Evolutionary conservation across 1,140 invertebrate genomes (phyloP).

Genomic region (Lepidurus arcticus): DNA sequence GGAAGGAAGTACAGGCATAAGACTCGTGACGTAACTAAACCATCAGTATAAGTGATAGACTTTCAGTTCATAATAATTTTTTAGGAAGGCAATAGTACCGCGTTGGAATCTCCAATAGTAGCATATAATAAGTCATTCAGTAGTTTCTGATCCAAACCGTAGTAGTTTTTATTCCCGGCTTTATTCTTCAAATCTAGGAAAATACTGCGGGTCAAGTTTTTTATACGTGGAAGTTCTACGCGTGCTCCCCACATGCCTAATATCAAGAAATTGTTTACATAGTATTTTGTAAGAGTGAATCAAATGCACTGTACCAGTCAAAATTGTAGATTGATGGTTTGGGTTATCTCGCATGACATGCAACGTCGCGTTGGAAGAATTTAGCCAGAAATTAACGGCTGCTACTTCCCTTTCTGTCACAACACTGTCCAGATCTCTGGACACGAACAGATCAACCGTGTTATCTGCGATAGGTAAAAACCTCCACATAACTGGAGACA

Average conservation of each 20-base stretch:
- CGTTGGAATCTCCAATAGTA: neutral
- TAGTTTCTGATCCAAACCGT: neutral
- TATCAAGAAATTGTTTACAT: slow-evolving; percentile 18
- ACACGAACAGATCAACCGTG: slow-evolving; percentile 34
- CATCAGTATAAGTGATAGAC: neutral
- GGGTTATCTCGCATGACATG: slow-evolving; percentile 37
- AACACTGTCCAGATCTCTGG: slow-evolving; percentile 35
- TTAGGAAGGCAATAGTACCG: neutral
- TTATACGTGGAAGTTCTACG: neutral
- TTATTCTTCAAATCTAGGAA: neutral
- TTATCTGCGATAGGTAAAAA: slow-evolving; percentile 35
- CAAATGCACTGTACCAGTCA: too few relatives aligned
- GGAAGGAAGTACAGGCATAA: neutral
- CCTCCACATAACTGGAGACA: slow-evolving; percentile 34
- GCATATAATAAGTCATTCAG: neutral
- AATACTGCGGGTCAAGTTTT: neutral
- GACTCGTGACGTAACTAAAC: neutral
- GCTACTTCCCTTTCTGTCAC: slow-evolving; percentile 33
- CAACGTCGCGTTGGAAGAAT: slow-evolving; percentile 32
- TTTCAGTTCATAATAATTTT: neutral
- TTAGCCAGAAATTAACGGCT: slow-evolving; percentile 37
- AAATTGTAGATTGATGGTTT: too few relatives aligned
- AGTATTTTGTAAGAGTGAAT: too few relatives aligned
- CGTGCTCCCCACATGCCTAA: slow-evolving; percentile 28
- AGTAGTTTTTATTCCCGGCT: neutral